Conservation (phyloP, 2,888 invertebrate species). For the Synanthedon vespiformis region DNA sequence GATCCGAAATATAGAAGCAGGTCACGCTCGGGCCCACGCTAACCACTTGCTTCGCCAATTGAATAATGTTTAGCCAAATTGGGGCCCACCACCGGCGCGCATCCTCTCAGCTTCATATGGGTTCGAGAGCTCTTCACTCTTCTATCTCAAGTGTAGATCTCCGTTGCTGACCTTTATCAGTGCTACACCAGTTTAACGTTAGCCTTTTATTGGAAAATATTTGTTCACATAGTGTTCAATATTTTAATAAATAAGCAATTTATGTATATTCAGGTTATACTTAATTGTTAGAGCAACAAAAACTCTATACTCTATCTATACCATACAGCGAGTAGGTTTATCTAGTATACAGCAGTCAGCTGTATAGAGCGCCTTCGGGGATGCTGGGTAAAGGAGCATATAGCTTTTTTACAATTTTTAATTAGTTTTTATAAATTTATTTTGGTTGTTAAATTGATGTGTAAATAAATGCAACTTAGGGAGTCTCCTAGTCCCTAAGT, state of each 20-base stretch:
- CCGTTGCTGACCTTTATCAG: slow-evolving; percentile 49
- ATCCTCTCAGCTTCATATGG: slow-evolving; percentile 27
- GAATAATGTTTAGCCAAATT: slow-evolving; percentile 61
- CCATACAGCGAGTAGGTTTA: no score
- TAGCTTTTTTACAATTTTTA: no score
- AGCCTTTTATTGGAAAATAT: slow-evolving; percentile 2
- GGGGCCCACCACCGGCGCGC: slow-evolving; percentile 57
- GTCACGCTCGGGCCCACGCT: slow-evolving; percentile 67
- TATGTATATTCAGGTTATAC: no score
- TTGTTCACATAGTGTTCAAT: no score
- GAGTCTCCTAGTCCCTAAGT: no score
- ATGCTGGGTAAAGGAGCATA: no score
- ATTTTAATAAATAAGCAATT: no score
- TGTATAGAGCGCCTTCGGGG: no score
- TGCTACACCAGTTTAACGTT: slow-evolving; percentile 5
- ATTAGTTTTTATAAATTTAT: neutral
- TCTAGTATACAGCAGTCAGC: no score
- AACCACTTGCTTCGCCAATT: slow-evolving; percentile 62
- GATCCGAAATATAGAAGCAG: slow-evolving; percentile 36
- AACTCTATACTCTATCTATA: no score
- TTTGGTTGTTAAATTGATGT: neutral
- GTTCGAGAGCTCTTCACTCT: slow-evolving; percentile 44
- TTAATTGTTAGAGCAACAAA: no score
- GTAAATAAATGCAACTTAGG: no score
- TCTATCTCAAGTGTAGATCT: slow-evolving; percentile 13